Percentiles rank a stretch among this genome's conserved stretches.
These are phyloP conservation scores for Ictidomys tridecemlineatus DNA, from an alignment of 2,113 vertebrate species.

Conservation along the genomic window DNA sequence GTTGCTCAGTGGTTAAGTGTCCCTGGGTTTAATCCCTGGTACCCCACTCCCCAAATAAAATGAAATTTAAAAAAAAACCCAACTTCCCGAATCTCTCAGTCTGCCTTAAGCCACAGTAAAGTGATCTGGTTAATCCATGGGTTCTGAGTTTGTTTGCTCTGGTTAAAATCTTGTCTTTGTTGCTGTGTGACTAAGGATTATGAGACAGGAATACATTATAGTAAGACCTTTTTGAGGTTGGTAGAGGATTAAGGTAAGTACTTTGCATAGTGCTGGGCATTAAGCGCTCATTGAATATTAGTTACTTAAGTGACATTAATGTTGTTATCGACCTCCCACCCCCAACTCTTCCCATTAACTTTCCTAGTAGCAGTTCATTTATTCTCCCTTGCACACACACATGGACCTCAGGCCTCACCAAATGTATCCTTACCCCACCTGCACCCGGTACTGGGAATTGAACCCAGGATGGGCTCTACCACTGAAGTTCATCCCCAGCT, in stretches of 20 bases:
- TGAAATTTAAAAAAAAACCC: background rate
- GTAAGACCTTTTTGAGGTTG: background rate
- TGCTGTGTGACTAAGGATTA: background rate
- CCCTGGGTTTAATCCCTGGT: no score
- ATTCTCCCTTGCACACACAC: background rate
- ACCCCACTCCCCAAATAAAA: background rate
- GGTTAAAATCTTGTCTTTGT: background rate
- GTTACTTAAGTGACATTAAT: background rate
- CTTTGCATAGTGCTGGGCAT: background rate
- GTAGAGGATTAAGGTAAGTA: background rate
- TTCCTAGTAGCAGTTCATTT: background rate
- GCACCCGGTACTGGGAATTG: no score
- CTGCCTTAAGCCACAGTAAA: background rate
- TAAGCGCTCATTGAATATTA: background rate
- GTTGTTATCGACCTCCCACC: background rate
- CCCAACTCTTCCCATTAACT: background rate
- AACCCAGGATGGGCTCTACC: background rate
- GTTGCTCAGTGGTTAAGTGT: no score
- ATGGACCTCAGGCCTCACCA: background rate
- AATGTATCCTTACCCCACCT: background rate
- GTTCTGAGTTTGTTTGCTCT: background rate
- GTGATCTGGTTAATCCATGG: background rate
- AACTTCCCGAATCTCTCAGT: background rate
- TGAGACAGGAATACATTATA: background rate
- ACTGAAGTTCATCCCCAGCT: background rate